Base-by-base conservation (phyloP, 1,140 invertebrate genomes). In the Listronotus oregonensis region DNA sequence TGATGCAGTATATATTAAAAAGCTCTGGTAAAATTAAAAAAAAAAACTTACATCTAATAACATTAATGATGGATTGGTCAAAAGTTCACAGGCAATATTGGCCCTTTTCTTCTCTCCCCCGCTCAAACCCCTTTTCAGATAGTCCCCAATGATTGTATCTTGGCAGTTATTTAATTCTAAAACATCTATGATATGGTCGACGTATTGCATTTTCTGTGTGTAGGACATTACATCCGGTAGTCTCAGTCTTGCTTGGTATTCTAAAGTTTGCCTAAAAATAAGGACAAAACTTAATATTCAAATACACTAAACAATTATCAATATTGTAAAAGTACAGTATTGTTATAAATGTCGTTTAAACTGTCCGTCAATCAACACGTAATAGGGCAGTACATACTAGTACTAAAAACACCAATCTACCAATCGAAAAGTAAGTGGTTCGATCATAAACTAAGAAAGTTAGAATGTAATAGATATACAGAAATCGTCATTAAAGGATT, bases 61-160 rank as follows among this genome's bases (percentile, higher is more conserved):
- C 87, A 95, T 91, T 12, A 95, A 77, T 15, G 89, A 86, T 14
- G 92, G 92, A 82, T 94, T 92, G 11, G 90, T 92, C 43, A 95
- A 81, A 54, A 95, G 82, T 82, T 95, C 93, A 75, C 90, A 93
- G 17, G 91, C 93, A 73, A 94, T 94, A 74, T 90, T 93, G 6
- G 90, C 90, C 72, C 92, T 78, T 75, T 94, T 95, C 83, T 92
- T 94, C 74, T 95, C 92, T 12, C 92, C 92, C 6, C 92, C 92
- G 14, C 92, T 94, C 6, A 95, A 80, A 31, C 92, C 92, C 62
- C 90, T 82, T 69, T 88, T 89, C 50, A 90, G 81, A 68, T 90
- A 87, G 77, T 93, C 90, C 9, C 92, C 92, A 70, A 94, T 91
- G 72, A 91, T 89, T 67, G 92, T 94, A 72, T 93, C 84, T 78